Percentiles rank a stretch among this genome's conserved stretches.
These are phyloP conservation scores for Limnodromus scolopaceus DNA, from an alignment of 2,797 vertebrate species.

Conservation along the genomic window DNA sequence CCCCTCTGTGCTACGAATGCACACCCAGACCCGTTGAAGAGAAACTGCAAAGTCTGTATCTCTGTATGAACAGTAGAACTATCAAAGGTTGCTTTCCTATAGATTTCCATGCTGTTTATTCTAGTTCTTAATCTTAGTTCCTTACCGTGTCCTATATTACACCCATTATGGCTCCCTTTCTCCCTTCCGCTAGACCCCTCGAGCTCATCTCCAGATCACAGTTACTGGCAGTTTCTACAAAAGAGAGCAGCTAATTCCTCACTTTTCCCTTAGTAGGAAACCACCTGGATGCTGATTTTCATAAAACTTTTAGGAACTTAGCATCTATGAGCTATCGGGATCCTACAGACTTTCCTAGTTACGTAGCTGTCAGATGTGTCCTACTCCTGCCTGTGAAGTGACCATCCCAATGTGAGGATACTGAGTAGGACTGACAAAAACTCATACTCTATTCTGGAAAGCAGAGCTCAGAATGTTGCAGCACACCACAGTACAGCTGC, in stretches of 20 bases:
- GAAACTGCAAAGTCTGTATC: neutral
- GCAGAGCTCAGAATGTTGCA: neutral
- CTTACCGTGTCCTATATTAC: neutral
- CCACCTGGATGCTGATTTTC: neutral
- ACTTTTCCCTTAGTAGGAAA: neutral
- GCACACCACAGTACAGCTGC: neutral
- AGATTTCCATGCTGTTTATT: neutral
- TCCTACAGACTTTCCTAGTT: neutral
- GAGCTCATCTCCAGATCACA: neutral
- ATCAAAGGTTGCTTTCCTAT: neutral
- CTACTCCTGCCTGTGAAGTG: neutral
- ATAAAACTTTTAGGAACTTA: neutral
- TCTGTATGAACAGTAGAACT: neutral
- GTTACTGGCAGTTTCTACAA: neutral
- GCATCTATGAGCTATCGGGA: accelerated
- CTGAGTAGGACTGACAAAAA: neutral
- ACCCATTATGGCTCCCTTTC: neutral
- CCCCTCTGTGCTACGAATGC: neutral
- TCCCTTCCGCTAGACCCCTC: neutral
- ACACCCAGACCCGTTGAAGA: neutral
- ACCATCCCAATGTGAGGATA: neutral
- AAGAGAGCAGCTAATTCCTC: neutral
- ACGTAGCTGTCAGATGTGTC: neutral
- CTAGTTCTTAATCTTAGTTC: neutral
- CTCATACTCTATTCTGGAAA: neutral